These are phyloP conservation scores for Parotocinclus haroldoi DNA, from an alignment of 2,797 vertebrate genomes.

Conservation along the genomic window DNA sequence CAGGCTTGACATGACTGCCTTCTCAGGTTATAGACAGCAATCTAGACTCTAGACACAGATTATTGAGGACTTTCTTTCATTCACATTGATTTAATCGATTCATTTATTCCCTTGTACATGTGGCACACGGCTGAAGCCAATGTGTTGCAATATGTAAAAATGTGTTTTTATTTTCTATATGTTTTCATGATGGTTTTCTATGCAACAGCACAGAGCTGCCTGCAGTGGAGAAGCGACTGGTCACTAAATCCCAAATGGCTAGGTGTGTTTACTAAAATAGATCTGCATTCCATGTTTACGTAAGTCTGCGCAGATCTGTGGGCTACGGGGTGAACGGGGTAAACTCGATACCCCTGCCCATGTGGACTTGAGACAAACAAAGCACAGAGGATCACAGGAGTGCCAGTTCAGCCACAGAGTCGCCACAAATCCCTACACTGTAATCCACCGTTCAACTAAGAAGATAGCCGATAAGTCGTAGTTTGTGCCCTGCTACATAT, in stretches of 20 bases:
- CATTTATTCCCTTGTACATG: too few species aligned
- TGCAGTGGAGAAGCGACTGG: too few species aligned
- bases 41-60: background rate
- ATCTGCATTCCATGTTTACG: conserved; percentile 41
- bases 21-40: conserved; percentile 5
- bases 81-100: too few species aligned
- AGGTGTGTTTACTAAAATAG: conserved; percentile 3
- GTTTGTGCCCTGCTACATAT: too few species aligned
- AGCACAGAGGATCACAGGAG: conserved; percentile 12
- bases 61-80: too few species aligned
- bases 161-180: too few species aligned
- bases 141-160: background rate
- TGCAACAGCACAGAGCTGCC: background rate
- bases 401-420: background rate
- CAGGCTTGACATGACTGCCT: conserved; percentile 25
- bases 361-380: conserved; percentile 2
- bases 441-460: background rate
- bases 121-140: too few species aligned
- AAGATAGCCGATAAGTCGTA: too few species aligned
- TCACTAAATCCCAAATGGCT: background rate
- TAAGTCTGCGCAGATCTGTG: conserved; percentile 50
- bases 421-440: conserved; percentile 2
- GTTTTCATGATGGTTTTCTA: too few species aligned
- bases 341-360: conserved; percentile 55
- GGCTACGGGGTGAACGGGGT: conserved; percentile 53